Evolutionary conservation across 2,113 vertebrate species (phyloP), one percentile per base, ranked within the genome.

Genomic region (Craseonycteris thonglongyai): DNA sequence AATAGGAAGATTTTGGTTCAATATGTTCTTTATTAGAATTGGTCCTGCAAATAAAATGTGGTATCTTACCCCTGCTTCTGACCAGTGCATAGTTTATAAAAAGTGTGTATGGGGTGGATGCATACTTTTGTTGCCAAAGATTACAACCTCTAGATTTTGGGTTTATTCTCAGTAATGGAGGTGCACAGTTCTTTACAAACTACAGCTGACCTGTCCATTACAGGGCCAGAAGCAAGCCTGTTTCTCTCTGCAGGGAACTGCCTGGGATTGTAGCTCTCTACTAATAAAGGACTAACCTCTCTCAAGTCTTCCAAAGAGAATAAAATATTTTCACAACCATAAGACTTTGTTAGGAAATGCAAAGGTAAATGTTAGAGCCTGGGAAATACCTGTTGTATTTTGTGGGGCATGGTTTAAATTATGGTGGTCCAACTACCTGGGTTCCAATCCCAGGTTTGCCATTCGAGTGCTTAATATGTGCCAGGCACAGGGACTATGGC

Each of bases 201-300:
- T n/a, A n/a, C n/a, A n/a, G n/a, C n/a, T n/a, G n/a, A n/a, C 40
- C 59, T 21, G 63, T 19, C 22, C 45, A 8, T 7, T 5, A 26
- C 68, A 21, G 38, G 69, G 26, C 69, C 40, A 11, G 3, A 38
- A 79, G 82, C 45, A 15, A 3, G 24, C 16, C 42, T 24, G 49
- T 56, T 85, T 59, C 84, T 76, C 71, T 86, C 88, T 51, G 80
- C 35, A 15, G 83, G 86, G 58, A 94, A 88, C 90, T 66, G 92
- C 68, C 78, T 75, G n/a, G 58, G 40, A 65, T 83, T 84, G 51
- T 78, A 93, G 65, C 72, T 12, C 45, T 68, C 28, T n/a, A n/a
- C n/a, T 35, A 86, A 75, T 78, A 47, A 71, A 93, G 80, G 75
- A 83, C 69, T 78, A 65, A 40, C n/a, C 45, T 68, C 42, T 92